Percentiles rank a stretch among this genome's conserved stretches.
Evolutionary conservation across 2,113 vertebrate genomes (phyloP).

Genomic region (Notarius lentiginosus): DNA sequence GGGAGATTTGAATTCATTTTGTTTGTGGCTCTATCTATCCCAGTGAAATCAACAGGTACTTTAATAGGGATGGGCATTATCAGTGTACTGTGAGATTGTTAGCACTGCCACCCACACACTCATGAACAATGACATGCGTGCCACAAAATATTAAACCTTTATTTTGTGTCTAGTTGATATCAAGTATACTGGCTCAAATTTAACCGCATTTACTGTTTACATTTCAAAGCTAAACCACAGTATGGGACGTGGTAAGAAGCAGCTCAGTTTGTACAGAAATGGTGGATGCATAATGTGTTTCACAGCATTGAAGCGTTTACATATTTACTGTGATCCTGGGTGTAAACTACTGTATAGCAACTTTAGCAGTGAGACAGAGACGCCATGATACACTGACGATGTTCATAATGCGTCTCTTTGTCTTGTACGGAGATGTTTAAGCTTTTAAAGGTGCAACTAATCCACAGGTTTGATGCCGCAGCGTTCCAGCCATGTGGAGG

Average conservation of each 20-base stretch:
- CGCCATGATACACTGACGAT: background rate
- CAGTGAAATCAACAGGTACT: background rate
- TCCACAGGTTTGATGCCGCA: background rate
- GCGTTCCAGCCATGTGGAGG: background rate
- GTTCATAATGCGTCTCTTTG: background rate
- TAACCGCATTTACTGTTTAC: background rate
- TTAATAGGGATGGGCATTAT: background rate
- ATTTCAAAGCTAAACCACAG: background rate
- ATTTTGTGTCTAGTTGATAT: background rate
- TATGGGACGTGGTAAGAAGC: background rate
- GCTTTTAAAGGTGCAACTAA: background rate
- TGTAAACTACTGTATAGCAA: background rate
- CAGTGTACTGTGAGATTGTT: background rate
- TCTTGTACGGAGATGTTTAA: background rate
- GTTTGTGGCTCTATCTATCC: background rate
- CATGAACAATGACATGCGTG: background rate
- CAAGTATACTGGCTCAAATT: background rate
- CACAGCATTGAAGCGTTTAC: background rate
- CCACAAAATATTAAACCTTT: background rate
- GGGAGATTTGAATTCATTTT: background rate
- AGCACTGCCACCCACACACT: background rate
- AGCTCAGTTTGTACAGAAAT: background rate
- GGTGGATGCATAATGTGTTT: background rate
- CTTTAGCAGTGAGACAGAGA: background rate
- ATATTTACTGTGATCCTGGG: background rate